Conservation (phyloP, 2,113 vertebrate genomes). For the Trichechus manatus region DNA sequence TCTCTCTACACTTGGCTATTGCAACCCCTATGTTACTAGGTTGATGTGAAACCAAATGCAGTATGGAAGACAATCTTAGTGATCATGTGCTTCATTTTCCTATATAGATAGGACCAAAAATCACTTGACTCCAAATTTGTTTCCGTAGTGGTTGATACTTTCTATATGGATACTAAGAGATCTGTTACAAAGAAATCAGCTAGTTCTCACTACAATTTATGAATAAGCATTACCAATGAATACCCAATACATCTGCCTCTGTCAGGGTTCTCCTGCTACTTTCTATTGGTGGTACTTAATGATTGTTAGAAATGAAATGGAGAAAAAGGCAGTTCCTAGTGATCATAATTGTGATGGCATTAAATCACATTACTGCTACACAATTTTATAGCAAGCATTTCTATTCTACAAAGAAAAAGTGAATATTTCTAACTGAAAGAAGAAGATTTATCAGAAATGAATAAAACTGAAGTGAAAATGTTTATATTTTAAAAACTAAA, state of each 20-base stretch:
- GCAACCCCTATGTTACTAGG: slow-evolving; percentile 4
- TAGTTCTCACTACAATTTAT: slow-evolving; percentile 11
- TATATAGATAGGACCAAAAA: background rate
- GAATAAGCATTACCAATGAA: slow-evolving; percentile 59
- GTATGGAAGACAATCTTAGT: slow-evolving; percentile 58
- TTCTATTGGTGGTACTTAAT: background rate
- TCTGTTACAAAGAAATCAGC: slow-evolving; percentile 58
- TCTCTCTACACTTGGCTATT: slow-evolving; percentile 40
- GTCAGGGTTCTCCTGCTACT: slow-evolving; percentile 28
- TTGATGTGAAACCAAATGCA: slow-evolving; percentile 24
- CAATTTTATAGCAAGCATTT: slow-evolving; percentile 62
- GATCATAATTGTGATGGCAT: background rate
- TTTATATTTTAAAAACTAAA: slow-evolving; percentile 54
- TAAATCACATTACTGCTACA: slow-evolving; percentile 25
- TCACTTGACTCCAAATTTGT: slow-evolving; percentile 16
- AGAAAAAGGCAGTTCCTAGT: slow-evolving; percentile 66
- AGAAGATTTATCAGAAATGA: slow-evolving; percentile 45
- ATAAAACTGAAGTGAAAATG: slow-evolving; percentile 49
- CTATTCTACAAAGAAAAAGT: slow-evolving; percentile 29
- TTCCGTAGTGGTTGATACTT: slow-evolving; percentile 46
- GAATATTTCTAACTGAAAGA: background rate
- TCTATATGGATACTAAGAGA: slow-evolving; percentile 27
- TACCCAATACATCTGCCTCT: slow-evolving; percentile 13
- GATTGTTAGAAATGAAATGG: slow-evolving; percentile 49
- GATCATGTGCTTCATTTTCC: slow-evolving; percentile 20